These are phyloP conservation scores for Rhynchonema sp. DNA, from an alignment of 2,888 invertebrate species.

Conservation along the genomic window DNA sequence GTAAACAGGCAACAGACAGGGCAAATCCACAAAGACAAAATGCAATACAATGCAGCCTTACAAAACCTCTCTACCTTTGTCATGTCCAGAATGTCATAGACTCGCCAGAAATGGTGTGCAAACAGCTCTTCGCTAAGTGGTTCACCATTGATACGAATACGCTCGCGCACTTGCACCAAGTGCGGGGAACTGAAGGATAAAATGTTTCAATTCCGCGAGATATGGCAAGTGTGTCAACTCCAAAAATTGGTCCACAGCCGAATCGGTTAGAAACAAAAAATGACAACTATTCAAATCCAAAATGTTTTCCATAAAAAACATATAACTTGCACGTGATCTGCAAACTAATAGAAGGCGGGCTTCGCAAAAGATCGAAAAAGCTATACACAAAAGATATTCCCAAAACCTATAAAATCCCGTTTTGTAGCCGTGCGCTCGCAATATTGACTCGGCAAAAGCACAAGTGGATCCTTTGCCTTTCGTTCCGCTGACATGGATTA, in stretches of 20 bases:
- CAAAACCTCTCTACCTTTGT: no score
- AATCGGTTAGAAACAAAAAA: no score
- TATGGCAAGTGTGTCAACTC: no score
- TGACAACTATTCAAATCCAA: no score
- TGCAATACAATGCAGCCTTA: background rate
- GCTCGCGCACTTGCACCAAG: slow-evolving; percentile 67
- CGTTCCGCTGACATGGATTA: slow-evolving; percentile 88
- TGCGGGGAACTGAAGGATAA: slow-evolving; percentile 69
- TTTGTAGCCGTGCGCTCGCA: slow-evolving; percentile 57
- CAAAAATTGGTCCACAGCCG: no score
- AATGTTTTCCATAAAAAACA: background rate
- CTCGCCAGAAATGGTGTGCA: slow-evolving; percentile 55
- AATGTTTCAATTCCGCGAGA: no score
- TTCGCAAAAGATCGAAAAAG: no score
- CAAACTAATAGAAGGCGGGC: no score
- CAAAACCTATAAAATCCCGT: slow-evolving; percentile 66
- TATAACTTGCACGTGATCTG: no score
- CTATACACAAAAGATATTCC: no score
- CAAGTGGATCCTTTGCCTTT: slow-evolving; percentile 92
- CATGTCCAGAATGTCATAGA: slow-evolving; percentile 36
- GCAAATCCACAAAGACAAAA: background rate
- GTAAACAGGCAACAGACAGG: background rate
- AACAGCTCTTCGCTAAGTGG: slow-evolving; percentile 56
- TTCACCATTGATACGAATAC: slow-evolving; percentile 65
- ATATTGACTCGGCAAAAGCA: slow-evolving; percentile 69